Evolutionary conservation across 2,797 vertebrate species (phyloP).

Genomic region (Streptopelia turtur): DNA sequence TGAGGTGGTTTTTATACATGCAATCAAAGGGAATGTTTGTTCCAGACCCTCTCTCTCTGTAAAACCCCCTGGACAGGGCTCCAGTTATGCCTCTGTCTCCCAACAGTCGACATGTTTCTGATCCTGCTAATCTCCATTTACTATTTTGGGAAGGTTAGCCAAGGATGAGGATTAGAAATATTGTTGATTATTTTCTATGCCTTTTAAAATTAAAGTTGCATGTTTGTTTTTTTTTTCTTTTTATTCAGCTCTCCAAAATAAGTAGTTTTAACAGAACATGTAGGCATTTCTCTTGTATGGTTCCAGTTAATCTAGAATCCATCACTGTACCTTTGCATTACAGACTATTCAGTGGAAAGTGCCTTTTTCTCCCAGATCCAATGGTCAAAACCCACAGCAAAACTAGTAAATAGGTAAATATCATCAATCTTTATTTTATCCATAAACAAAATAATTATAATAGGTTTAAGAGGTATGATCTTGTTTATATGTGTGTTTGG

Average conservation of each 20-base stretch:
- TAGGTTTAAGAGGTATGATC: neutral
- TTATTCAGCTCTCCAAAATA: neutral
- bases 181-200: neutral
- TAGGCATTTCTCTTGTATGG: neutral
- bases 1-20: neutral
- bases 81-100: neutral
- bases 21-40: neutral
- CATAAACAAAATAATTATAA: neutral
- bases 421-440: neutral
- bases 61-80: neutral
- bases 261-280: neutral
- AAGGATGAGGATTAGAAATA: neutral
- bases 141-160: neutral
- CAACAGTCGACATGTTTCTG: neutral
- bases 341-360: neutral
- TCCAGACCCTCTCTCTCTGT: neutral
- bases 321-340: neutral
- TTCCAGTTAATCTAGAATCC: neutral
- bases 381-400: neutral
- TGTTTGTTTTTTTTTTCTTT: neutral
- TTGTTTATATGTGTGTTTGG: neutral
- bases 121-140: neutral
- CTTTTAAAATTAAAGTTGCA: neutral
- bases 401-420: neutral
- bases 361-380: neutral